These are phyloP conservation scores for Myripristis murdjan DNA, from an alignment of 2,797 vertebrate genomes.

Conservation along the genomic window DNA sequence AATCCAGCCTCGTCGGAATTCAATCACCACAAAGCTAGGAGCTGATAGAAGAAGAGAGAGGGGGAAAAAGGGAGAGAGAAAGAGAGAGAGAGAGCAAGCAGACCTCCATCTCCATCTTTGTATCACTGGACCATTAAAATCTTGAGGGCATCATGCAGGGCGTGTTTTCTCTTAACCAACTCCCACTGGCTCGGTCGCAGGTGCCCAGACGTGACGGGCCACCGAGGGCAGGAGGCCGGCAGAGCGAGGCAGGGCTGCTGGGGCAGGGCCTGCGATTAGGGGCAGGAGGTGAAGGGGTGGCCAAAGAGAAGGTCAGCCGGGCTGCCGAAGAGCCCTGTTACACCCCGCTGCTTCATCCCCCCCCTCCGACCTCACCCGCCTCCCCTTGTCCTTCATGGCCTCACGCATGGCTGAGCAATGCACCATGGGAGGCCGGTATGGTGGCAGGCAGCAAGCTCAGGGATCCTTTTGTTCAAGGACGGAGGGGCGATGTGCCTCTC, in stretches of 20 bases:
- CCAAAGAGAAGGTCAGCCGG: conserved; percentile 12
- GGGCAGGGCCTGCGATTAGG: not conserved
- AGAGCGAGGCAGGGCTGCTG: not conserved
- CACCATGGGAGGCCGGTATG: conserved; percentile 43
- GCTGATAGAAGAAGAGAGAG: conserved; percentile 21
- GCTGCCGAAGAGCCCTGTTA: conserved; percentile 43
- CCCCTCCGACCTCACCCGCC: conserved; percentile 1
- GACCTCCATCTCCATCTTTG: conserved; percentile 32
- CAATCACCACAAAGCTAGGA: conserved; percentile 61
- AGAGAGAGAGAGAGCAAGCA: conserved; percentile 2
- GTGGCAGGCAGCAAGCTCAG: conserved; percentile 17
- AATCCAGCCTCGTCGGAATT: conserved; percentile 69
- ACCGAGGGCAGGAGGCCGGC: not conserved
- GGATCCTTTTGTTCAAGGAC: conserved; percentile 51
- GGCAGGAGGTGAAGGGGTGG: conserved; percentile 21
- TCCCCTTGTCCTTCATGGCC: conserved; percentile 36
- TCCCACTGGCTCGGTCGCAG: conserved; percentile 1
- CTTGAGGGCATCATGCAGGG: too few species aligned
- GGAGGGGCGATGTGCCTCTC: conserved; percentile 3
- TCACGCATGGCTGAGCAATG: conserved; percentile 49
- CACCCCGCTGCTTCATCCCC: conserved; percentile 31
- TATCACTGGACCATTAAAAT: conserved; percentile 40
- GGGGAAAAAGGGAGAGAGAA: not conserved
- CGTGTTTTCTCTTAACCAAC: conserved; percentile 17
- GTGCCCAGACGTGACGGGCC: conserved; percentile 17